Percentiles rank a stretch among this genome's conserved stretches.
phyloP scores from a whole-genome alignment of 2,797 vertebrate species.

The Adelosebastes latens region DNA sequence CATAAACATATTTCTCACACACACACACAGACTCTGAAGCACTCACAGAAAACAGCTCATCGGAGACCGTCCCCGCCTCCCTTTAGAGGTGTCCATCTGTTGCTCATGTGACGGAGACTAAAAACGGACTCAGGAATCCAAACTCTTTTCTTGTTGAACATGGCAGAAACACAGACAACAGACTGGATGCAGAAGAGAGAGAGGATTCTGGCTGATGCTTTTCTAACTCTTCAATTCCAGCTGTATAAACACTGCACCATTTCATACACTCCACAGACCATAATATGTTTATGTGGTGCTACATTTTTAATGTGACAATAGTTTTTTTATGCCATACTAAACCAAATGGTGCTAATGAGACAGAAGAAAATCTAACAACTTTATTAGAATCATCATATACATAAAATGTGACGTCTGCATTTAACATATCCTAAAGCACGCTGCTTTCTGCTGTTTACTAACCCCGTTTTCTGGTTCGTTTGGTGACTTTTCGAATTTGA shows the following conservation, averaged over 20 bases:
- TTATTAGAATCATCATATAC: too few relatives aligned
- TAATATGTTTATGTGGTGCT: background rate
- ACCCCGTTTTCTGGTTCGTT: too few relatives aligned
- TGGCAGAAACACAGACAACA: constrained; percentile 2
- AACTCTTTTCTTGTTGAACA: background rate
- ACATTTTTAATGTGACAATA: background rate
- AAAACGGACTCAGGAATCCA: constrained; percentile 1
- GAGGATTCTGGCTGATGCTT: background rate
- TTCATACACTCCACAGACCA: background rate
- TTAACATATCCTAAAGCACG: too few relatives aligned
- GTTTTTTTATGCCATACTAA: background rate
- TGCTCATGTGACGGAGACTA: constrained; percentile 25
- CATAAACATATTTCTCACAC: constrained; percentile 4
- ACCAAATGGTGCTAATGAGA: background rate
- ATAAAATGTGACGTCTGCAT: too few relatives aligned
- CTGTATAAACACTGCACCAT: background rate
- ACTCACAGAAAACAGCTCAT: background rate
- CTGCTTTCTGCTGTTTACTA: too few relatives aligned
- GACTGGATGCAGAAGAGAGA: background rate
- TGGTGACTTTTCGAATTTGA: too few relatives aligned
- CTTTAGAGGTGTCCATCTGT: constrained; percentile 44
- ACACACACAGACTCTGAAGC: background rate
- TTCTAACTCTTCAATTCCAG: background rate
- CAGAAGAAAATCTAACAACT: too few relatives aligned
- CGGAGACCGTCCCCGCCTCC: background rate